A percentile compares a stretch with the other conserved stretches of the same genome.
Conservation (phyloP, 2,888 invertebrate genomes). For the Geophilus truncorum region DNA sequence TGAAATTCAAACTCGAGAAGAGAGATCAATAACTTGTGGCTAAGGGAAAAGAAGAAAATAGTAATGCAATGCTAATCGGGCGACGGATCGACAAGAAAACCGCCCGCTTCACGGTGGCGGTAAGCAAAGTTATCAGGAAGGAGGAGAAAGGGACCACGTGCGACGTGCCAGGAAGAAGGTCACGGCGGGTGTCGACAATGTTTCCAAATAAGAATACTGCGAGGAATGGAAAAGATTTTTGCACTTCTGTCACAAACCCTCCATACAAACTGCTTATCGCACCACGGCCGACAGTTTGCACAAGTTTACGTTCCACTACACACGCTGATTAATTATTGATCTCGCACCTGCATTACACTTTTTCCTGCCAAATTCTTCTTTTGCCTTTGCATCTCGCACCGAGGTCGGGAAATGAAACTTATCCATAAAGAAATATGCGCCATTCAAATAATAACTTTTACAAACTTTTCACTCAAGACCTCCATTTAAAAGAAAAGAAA, state of each 20-base stretch:
- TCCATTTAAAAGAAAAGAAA: background rate
- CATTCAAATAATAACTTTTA: background rate
- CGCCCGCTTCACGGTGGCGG: background rate
- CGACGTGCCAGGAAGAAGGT: background rate
- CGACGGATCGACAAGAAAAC: background rate
- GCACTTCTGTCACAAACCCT: background rate
- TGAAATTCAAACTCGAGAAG: slow-evolving; percentile 1
- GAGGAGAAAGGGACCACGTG: background rate
- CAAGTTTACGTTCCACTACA: background rate
- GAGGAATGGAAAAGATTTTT: background rate
- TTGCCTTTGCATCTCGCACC: background rate
- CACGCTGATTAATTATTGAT: slow-evolving; percentile 20
- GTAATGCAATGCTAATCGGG: slow-evolving; percentile 20
- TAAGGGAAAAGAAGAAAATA: background rate
- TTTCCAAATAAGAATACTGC: background rate
- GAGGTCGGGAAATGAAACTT: background rate
- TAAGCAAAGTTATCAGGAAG: slow-evolving; percentile 1
- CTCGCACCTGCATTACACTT: background rate
- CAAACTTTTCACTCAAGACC: slow-evolving; percentile 6
- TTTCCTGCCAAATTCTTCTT: background rate
- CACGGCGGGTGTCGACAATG: background rate
- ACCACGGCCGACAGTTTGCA: slow-evolving; percentile 8
- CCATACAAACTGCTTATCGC: slow-evolving; percentile 10
- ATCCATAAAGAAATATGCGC: background rate
- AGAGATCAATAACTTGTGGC: slow-evolving; percentile 4